phyloP scores from a whole-genome alignment of 2,888 invertebrate genomes.

The Caenorhabditis sp. region DNA sequence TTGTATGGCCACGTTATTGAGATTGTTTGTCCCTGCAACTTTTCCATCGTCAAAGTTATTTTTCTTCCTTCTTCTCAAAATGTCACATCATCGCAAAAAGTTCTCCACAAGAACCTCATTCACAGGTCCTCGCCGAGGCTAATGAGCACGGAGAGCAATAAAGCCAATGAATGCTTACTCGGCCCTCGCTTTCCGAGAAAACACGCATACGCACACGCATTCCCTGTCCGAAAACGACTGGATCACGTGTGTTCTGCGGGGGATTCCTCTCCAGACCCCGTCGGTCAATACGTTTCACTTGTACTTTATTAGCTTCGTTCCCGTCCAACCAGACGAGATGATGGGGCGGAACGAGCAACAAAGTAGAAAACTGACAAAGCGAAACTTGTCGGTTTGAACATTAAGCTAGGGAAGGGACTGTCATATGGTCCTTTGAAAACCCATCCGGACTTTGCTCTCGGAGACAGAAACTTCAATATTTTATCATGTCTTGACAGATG shows the following conservation, averaged over 20 bases:
- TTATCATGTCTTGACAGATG: too few relatives aligned
- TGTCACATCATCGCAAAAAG: too few relatives aligned
- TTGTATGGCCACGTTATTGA: conserved; percentile 25
- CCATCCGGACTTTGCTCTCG: too few relatives aligned
- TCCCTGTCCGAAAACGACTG: background rate
- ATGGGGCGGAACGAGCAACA: too few relatives aligned
- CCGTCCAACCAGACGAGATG: background rate
- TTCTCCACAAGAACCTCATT: too few relatives aligned
- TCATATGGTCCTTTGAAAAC: too few relatives aligned
- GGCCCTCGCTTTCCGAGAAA: background rate
- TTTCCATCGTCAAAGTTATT: background rate
- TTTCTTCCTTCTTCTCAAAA: background rate
- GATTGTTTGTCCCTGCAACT: conserved; percentile 6
- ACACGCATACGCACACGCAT: background rate
- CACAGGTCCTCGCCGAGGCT: too few relatives aligned
- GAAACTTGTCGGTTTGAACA: too few relatives aligned
- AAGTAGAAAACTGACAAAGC: too few relatives aligned
- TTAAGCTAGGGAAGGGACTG: too few relatives aligned
- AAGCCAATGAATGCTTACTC: background rate
- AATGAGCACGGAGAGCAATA: too few relatives aligned
- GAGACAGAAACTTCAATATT: too few relatives aligned
- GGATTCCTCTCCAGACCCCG: background rate
- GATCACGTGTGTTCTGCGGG: background rate
- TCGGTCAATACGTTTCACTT: background rate
- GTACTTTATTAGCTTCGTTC: background rate